Conservation (phyloP, 2,888 invertebrate species). For the Glyphotaelius pellucidus region DNA sequence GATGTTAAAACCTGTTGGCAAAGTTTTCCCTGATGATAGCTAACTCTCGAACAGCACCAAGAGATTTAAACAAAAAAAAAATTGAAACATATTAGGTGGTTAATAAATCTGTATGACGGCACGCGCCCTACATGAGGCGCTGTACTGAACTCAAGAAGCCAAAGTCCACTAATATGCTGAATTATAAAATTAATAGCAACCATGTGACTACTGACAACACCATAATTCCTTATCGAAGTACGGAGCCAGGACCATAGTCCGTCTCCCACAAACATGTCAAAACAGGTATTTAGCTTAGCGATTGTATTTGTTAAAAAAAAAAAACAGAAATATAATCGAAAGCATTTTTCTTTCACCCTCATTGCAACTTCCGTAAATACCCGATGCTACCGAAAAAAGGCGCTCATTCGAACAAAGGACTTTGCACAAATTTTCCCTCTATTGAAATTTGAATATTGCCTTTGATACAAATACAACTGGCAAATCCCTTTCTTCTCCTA, state of each 20-base stretch:
- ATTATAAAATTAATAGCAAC: no score
- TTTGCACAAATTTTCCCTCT: constrained; percentile 33
- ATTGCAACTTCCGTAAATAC: neutral
- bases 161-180: no score
- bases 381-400: neutral
- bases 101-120: no score
- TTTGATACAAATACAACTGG: constrained; percentile 56
- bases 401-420: neutral
- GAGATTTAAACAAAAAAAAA: neutral
- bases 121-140: no score
- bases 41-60: neutral
- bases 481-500: constrained; percentile 38
- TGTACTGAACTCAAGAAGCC: no score
- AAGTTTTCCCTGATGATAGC: neutral
- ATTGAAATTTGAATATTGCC: constrained; percentile 59
- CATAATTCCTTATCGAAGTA: no score
- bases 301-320: neutral
- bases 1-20: no score
- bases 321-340: neutral
- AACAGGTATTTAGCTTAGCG: neutral
- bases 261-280: neutral
- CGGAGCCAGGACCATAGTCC: no score
- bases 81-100: no score
- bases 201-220: no score
- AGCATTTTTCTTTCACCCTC: neutral